Conservation (phyloP, 2,113 vertebrate species). For the Zosterops borbonicus region DNA sequence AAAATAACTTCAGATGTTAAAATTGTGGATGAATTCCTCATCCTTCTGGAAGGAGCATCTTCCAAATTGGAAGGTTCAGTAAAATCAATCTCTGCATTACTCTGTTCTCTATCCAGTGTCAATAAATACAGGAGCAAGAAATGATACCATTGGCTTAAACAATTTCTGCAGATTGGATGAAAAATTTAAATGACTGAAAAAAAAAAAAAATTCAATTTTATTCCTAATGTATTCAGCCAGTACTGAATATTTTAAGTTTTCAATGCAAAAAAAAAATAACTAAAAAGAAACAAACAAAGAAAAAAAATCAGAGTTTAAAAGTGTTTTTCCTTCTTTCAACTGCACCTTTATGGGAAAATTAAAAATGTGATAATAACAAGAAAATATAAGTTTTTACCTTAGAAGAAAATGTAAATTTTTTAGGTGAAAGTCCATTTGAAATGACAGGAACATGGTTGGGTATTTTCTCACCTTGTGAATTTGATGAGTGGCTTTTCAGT, state of each 20-base stretch:
- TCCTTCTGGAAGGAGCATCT: neutral
- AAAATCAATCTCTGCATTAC: neutral
- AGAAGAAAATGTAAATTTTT: neutral
- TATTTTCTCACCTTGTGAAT: neutral
- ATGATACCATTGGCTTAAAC: neutral
- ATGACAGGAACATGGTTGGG: neutral
- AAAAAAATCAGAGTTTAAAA: neutral
- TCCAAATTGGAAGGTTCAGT: neutral
- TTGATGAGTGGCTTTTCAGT: neutral
- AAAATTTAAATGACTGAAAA: neutral
- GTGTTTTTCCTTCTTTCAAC: neutral
- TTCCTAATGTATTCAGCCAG: neutral
- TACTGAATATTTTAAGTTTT: neutral
- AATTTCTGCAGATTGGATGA: neutral
- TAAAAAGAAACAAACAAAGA: neutral
- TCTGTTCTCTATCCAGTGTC: neutral
- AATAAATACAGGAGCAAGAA: neutral
- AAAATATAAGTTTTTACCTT: accelerated
- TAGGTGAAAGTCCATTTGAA: neutral
- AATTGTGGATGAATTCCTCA: neutral
- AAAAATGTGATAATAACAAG: neutral
- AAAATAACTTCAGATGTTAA: neutral
- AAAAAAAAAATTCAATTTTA: neutral
- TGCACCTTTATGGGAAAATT: neutral
- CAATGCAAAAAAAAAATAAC: neutral